These are phyloP conservation scores for Melinaea marsaeus DNA, from an alignment of 2,888 invertebrate genomes.

Conservation along the genomic window DNA sequence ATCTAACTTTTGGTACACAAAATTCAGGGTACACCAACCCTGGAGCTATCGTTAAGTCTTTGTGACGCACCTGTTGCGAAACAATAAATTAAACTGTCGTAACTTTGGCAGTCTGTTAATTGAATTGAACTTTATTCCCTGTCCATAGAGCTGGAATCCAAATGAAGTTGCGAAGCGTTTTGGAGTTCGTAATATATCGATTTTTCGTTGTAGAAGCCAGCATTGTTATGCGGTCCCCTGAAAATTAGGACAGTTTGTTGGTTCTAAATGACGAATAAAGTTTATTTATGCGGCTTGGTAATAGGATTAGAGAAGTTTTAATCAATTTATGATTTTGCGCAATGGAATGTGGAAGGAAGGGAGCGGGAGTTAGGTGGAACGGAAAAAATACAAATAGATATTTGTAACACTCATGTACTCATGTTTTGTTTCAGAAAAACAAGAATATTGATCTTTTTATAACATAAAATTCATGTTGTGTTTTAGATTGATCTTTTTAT, in stretches of 20 bases:
- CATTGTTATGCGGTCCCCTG: slow-evolving; percentile 32
- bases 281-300: slow-evolving; percentile 8
- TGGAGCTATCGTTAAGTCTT: slow-evolving; percentile 23
- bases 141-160: slow-evolving; percentile 5
- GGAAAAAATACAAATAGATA: too few species aligned
- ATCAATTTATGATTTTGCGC: not conserved
- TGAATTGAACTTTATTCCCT: slow-evolving; percentile 13
- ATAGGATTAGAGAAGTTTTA: not conserved
- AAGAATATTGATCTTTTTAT: too few species aligned
- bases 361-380: too few species aligned
- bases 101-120: slow-evolving; percentile 6
- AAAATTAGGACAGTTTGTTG: slow-evolving; percentile 23
- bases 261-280: slow-evolving; percentile 16
- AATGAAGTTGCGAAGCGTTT: slow-evolving; percentile 5
- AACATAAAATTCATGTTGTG: too few species aligned
- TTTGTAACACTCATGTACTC: too few species aligned
- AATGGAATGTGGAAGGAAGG: not conserved
- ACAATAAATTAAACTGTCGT: slow-evolving; percentile 17
- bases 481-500: too few species aligned
- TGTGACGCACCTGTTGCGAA: slow-evolving; percentile 28
- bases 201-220: slow-evolving; percentile 25
- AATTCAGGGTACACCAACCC: slow-evolving; percentile 20
- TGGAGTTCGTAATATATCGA: slow-evolving; percentile 30
- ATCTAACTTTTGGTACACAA: slow-evolving; percentile 24
- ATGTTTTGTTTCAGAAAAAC: too few species aligned